Base-by-base conservation (phyloP, 2,888 invertebrate species). In the Cabera pusaria region DNA sequence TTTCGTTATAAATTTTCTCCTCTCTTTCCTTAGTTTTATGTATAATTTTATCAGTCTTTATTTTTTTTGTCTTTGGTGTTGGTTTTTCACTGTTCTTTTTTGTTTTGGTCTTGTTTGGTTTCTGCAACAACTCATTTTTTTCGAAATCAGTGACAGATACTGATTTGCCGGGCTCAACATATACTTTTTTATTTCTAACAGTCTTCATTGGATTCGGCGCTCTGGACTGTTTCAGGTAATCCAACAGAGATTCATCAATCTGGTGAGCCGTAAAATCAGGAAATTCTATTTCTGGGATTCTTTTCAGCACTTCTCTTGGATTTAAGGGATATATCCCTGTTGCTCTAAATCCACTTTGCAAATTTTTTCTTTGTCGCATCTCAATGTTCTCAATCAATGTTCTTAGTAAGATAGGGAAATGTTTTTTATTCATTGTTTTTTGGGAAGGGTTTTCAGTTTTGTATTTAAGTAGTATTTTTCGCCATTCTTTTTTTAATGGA, bases 401-500 rank as follows among this genome's bases (percentile, higher is more conserved):
- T 6, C 17, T 18, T 8, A 26, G 18, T 18, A 26, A 18, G 9
- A 18, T 26, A 5, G 26, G 26, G 9, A 26, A 26, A 9, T 16
- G 26, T 8, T 26, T 26, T 26, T 26, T 26, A 8, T 26, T 26
- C 9, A 36, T 14, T 6, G 36, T 36, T 2, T 31, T 27, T 19
- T 32, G 27, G 11, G 3, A n/a, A 1, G 44, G 47, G 32, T 52
- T 52, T 10, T 11, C 5, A 1, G 47, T 9, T 34, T 53, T 50
- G 8, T 51, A 49, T 5, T 40, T 6, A 1, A 27, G 12, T 2
- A 55, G 27, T 6, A 53, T 51, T 31, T 55, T 40, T 8, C 40
- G 12, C 57, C 54, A 57, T 6, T 5, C 21, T 29, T 8, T 48
- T 31, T 56, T 58, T 5, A 51, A 11, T 3, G 56, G 58, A 0